A percentile compares a stretch with the other conserved stretches of the same genome.
Evolutionary conservation across 2,888 invertebrate species (phyloP).

Genomic region (Himalopsyche kuldschensis): DNA sequence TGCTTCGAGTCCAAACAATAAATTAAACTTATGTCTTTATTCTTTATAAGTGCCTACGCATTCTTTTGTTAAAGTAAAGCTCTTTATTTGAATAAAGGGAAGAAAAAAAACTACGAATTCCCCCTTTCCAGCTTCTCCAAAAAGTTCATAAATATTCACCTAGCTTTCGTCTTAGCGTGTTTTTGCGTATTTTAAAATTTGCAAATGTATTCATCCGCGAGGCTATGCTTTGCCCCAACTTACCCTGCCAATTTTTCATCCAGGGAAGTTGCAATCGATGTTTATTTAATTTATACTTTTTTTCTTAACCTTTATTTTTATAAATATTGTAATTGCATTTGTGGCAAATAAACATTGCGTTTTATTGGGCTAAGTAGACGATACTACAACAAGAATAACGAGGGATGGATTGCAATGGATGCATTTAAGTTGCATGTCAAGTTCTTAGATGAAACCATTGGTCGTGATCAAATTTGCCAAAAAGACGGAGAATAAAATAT

Average conservation of each 20-base stretch:
- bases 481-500: too few species aligned
- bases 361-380: too few species aligned
- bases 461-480: too few species aligned
- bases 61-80: not conserved
- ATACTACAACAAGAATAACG: too few species aligned
- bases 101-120: not conserved
- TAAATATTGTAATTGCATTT: too few species aligned
- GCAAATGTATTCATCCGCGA: constrained; percentile 39
- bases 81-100: not conserved
- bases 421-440: too few species aligned
- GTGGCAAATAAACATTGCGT: too few species aligned
- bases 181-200: constrained; percentile 39
- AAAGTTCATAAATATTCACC: constrained; percentile 40
- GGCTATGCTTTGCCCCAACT: constrained; percentile 9
- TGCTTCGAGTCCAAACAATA: not conserved
- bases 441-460: too few species aligned
- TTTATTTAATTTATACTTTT: too few species aligned
- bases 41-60: not conserved
- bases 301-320: too few species aligned
- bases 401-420: too few species aligned
- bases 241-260: not conserved
- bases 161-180: constrained; percentile 36
- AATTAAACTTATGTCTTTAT: not conserved
- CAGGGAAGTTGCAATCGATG: not conserved
- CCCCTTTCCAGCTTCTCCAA: constrained; percentile 22